Percentiles rank a stretch among this genome's conserved stretches.
phyloP scores from a whole-genome alignment of 2,797 vertebrate species.

The Trematomus bernacchii region DNA sequence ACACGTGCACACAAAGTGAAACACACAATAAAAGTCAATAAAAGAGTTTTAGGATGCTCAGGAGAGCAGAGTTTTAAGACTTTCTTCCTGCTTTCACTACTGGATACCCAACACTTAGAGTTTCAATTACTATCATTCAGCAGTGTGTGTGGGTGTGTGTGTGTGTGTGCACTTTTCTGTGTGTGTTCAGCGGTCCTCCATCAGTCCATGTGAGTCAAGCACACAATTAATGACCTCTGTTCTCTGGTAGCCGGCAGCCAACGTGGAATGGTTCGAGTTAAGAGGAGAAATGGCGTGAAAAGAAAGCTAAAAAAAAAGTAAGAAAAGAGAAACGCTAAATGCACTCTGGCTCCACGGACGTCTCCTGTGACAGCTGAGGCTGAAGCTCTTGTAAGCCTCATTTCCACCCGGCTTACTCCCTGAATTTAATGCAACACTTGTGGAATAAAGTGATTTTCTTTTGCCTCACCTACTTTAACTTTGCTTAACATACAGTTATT shows the following conservation, averaged over 20 bases:
- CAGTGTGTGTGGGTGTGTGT: slow-evolving; percentile 25
- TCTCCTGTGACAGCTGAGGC: slow-evolving; percentile 67
- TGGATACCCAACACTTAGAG: slow-evolving; percentile 75
- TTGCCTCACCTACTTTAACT: slow-evolving; percentile 37
- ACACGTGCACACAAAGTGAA: slow-evolving; percentile 47
- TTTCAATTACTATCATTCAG: slow-evolving; percentile 75
- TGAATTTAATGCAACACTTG: slow-evolving; percentile 66
- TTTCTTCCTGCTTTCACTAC: slow-evolving; percentile 81
- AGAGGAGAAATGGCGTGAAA: slow-evolving; percentile 76
- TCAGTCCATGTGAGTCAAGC: slow-evolving; percentile 57
- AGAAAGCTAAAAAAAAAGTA: slow-evolving; percentile 52
- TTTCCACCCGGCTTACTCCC: slow-evolving; percentile 59
- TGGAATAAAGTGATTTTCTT: slow-evolving; percentile 48
- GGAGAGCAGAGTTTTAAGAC: slow-evolving; percentile 80
- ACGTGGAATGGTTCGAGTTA: slow-evolving; percentile 82
- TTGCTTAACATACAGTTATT: slow-evolving; percentile 29
- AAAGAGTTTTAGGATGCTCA: slow-evolving; percentile 82
- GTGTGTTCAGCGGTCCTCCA: slow-evolving; percentile 7
- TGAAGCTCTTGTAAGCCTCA: slow-evolving; percentile 63
- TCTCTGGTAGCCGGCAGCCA: slow-evolving; percentile 72
- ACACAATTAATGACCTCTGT: slow-evolving; percentile 73
- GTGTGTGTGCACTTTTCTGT: background rate
- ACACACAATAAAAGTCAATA: slow-evolving; percentile 82
- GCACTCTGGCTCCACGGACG: slow-evolving; percentile 64
- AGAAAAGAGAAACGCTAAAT: slow-evolving; percentile 48